A percentile compares a stretch with the other conserved stretches of the same genome.
phyloP scores from a whole-genome alignment of 2,797 vertebrate species.

The Acanthornis magna region DNA sequence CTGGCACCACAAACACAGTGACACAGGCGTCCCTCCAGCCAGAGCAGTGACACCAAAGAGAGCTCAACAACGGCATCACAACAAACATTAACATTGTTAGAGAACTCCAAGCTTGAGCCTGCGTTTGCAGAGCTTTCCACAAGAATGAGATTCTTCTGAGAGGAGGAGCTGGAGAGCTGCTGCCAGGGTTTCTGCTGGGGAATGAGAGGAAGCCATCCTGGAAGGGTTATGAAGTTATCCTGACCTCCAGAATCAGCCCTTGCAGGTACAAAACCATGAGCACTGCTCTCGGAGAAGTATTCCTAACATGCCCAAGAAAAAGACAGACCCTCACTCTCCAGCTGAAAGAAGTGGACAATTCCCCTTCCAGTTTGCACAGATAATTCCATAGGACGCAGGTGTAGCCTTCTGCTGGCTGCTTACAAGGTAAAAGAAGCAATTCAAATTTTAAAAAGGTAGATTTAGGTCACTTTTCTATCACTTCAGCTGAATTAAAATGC shows the following conservation, averaged over 20 bases:
- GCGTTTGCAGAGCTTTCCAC: background rate
- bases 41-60: background rate
- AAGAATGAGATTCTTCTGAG: background rate
- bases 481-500: background rate
- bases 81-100: fast-evolving
- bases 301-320: fast-evolving
- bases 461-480: background rate
- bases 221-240: background rate
- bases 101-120: background rate
- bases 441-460: background rate
- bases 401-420: background rate
- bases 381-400: background rate
- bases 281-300: fast-evolving
- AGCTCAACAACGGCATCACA: background rate
- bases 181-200: background rate
- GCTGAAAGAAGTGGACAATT: background rate
- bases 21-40: background rate
- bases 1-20: fast-evolving
- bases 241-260: background rate
- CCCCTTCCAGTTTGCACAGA: background rate
- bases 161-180: background rate
- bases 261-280: background rate
- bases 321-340: background rate
- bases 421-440: background rate
- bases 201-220: background rate